These are phyloP conservation scores for Leptothorax acervorum DNA, from an alignment of 2,888 invertebrate species.

Conservation along the genomic window DNA sequence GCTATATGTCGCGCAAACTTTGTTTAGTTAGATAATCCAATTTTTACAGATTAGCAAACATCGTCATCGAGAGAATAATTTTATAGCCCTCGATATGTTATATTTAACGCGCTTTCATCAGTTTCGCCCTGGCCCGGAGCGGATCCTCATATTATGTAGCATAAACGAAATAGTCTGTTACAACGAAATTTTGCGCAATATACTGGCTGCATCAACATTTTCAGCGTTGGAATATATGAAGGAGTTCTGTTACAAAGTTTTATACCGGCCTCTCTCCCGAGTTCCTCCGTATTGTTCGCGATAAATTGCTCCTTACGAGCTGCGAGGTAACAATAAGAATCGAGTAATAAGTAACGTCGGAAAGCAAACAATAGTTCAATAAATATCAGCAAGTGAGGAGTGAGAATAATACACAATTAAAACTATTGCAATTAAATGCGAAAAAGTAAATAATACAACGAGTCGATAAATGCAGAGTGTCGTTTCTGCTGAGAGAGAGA, in stretches of 20 bases:
- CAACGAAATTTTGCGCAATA: slow-evolving; percentile 37
- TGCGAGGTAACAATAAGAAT: slow-evolving; percentile 25
- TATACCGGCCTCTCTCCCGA: background rate
- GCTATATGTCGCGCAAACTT: background rate
- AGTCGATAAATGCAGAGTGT: background rate
- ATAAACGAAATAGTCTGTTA: slow-evolving; percentile 34
- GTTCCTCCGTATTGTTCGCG: slow-evolving; percentile 32
- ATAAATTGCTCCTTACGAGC: slow-evolving; percentile 35
- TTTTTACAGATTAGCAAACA: slow-evolving; percentile 27
- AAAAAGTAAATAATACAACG: background rate
- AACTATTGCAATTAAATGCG: slow-evolving; percentile 15
- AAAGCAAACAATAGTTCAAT: slow-evolving; percentile 2
- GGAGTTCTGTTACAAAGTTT: slow-evolving; percentile 37
- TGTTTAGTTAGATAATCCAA: slow-evolving; percentile 23
- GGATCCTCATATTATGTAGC: slow-evolving; percentile 6
- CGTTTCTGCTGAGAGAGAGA: background rate
- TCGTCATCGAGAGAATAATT: slow-evolving; percentile 28
- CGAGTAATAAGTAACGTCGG: background rate
- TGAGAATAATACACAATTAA: slow-evolving; percentile 20
- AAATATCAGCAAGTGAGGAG: background rate
- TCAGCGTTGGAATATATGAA: slow-evolving; percentile 27
- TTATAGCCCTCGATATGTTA: slow-evolving; percentile 16
- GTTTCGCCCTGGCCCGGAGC: background rate
- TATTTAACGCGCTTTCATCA: slow-evolving; percentile 37
- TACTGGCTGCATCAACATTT: slow-evolving; percentile 28